Percentiles rank a stretch among this genome's conserved stretches.
phyloP scores from a whole-genome alignment of 2,888 invertebrate genomes.

The Tipula lateralis region DNA sequence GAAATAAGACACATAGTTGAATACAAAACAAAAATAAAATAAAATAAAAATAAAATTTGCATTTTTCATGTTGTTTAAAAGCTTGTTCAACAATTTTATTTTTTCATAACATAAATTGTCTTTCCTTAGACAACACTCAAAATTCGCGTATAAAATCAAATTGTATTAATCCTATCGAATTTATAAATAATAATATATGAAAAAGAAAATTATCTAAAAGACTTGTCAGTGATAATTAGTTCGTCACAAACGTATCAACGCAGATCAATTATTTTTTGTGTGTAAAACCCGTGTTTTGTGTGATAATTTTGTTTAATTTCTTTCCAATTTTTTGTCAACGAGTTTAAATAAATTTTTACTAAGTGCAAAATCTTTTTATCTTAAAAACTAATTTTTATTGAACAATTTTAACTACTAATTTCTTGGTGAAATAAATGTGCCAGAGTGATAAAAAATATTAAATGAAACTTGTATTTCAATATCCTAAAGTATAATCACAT shows the following conservation, averaged over 20 bases:
- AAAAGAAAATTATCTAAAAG: neutral
- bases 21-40: neutral
- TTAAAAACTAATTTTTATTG: neutral
- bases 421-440: neutral
- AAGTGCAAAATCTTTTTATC: neutral
- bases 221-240: neutral
- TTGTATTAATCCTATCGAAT: neutral
- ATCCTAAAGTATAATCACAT: neutral
- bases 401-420: neutral
- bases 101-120: conserved; percentile 3
- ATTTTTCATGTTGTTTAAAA: conserved; percentile 11
- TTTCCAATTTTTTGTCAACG: neutral
- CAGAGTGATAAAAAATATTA: neutral
- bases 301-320: neutral
- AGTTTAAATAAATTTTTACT: neutral
- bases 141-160: neutral
- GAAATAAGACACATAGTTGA: neutral
- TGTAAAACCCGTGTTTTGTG: neutral
- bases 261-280: neutral
- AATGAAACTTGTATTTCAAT: too few relatives aligned
- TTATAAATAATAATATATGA: neutral
- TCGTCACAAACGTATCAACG: neutral
- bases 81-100: conserved; percentile 8
- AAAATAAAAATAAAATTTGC: conserved; percentile 19
- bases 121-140: conserved; percentile 11